These are phyloP conservation scores for Xylota sylvarum DNA, from an alignment of 2,888 invertebrate species.

Conservation along the genomic window DNA sequence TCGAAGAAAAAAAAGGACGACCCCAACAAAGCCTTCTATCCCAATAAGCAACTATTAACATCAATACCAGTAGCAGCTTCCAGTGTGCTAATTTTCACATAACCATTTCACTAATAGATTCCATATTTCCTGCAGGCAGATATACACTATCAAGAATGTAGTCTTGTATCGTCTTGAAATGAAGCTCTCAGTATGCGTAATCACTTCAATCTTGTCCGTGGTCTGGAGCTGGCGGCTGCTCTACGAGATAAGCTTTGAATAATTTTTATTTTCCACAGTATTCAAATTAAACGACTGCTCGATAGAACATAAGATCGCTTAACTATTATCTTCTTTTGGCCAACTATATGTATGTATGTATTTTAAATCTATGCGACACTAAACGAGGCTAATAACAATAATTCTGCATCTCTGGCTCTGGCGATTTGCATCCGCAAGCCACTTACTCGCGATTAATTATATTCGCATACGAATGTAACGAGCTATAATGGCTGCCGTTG, in stretches of 20 bases:
- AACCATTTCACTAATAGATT: slow-evolving; percentile 32
- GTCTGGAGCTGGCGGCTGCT: not conserved
- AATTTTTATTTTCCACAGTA: slow-evolving; percentile 32
- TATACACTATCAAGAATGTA: slow-evolving; percentile 13
- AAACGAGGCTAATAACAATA: slow-evolving; percentile 60
- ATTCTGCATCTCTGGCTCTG: slow-evolving; percentile 45
- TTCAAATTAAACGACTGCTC: slow-evolving; percentile 48
- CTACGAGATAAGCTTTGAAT: slow-evolving; percentile 15
- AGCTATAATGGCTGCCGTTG: slow-evolving; percentile 59
- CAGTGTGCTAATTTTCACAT: slow-evolving; percentile 29
- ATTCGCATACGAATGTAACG: slow-evolving; percentile 56
- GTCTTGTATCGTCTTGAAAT: slow-evolving; percentile 11
- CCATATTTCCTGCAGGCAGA: slow-evolving; percentile 22
- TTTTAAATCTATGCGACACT: slow-evolving; percentile 34
- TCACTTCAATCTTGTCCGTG: slow-evolving; percentile 12
- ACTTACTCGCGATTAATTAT: slow-evolving; percentile 64
- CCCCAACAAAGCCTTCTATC: not conserved
- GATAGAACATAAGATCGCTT: slow-evolving; percentile 6
- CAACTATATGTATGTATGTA: not conserved
- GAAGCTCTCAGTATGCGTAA: slow-evolving; percentile 34
- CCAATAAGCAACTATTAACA: slow-evolving; percentile 12
- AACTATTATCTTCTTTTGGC: slow-evolving; percentile 27
- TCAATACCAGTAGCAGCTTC: slow-evolving; percentile 49
- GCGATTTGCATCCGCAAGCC: slow-evolving; percentile 59
- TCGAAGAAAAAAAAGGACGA: not conserved